A percentile compares a stretch with the other conserved stretches of the same genome.
These are phyloP conservation scores for Diarsia mendica DNA, from an alignment of 2,888 invertebrate genomes.

Conservation along the genomic window DNA sequence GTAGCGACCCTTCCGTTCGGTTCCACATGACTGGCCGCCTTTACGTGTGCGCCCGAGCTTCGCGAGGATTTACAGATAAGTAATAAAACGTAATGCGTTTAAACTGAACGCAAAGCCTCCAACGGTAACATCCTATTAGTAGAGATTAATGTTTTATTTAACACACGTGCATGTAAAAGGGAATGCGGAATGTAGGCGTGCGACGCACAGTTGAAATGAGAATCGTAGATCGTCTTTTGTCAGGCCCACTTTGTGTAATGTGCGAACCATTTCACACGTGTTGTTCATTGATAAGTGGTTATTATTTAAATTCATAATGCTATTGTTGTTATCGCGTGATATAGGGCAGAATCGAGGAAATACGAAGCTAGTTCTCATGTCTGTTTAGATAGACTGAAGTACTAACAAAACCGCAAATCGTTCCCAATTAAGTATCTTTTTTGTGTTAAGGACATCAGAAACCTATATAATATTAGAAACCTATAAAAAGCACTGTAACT, in stretches of 20 bases:
- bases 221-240: conserved; percentile 65
- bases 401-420: conserved; percentile 12
- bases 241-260: conserved; percentile 45
- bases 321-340: conserved; percentile 50
- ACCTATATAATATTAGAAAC: not conserved
- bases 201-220: conserved; percentile 61
- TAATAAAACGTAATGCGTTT: conserved; percentile 78
- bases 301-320: conserved; percentile 44
- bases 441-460: conserved; percentile 1
- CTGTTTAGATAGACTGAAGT: conserved; percentile 29
- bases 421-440: conserved; percentile 21
- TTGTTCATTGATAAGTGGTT: conserved; percentile 51
- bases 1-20: conserved; percentile 79
- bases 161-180: conserved; percentile 56
- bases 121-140: conserved; percentile 74
- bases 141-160: conserved; percentile 77
- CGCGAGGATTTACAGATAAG: conserved; percentile 76
- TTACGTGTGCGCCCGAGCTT: conserved; percentile 72
- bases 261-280: conserved; percentile 48
- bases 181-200: conserved; percentile 62
- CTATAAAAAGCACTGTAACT: no score
- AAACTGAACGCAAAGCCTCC: conserved; percentile 69
- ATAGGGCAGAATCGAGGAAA: conserved; percentile 32
- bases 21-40: conserved; percentile 75
- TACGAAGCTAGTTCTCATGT: conserved; percentile 39